Evolutionary conservation across 2,113 vertebrate genomes (phyloP), one percentile per base, ranked within the genome.

Genomic region (Embiotoca jacksoni): DNA sequence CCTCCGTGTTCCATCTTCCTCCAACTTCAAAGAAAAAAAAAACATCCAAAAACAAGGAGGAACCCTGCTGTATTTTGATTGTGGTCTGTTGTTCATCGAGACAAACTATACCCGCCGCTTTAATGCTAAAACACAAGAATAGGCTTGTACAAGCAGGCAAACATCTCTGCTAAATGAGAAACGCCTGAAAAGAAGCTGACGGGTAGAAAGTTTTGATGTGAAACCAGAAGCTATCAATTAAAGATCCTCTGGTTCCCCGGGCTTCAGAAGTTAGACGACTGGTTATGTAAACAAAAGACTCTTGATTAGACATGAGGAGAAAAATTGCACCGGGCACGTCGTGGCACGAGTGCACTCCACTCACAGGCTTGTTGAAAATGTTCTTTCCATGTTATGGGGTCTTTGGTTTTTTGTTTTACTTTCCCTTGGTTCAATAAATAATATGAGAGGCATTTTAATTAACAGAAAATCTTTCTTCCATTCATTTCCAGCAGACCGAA

Each of bases 201-300:
- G 68, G 75, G 84, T 4, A 50, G 62, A 73, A 56, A 16, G n/a
- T 55, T 80, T 41, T 59, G 67, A 81, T 76, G 81, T 59, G 32
- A 72, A 78, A 80, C 64, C 78, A 83, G 62, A 77, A 82, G 82
- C 71, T 56, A 58, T 84, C 39, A 82, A 82, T 85, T 85, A 76
- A 70, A 86, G 55, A 55, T 73, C 37, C 16, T 75, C 59, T 54
- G 54, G 11, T 52, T 85, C 71, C 13, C 3, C 9, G 33, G 57
- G 62, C 41, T 77, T 78, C 69, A 53, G 23, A 56, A 35, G 36
- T 78, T 68, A 50, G 23, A 81, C 23, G 39, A 47, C 55, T 64
- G 0, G 64, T 71, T 75, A 31, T 57, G 52, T 76, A 77, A 89
- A 83, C 71, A 86, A 8, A 80, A 74, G 46, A 31, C 15, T 64